Base-by-base conservation (phyloP, 2,797 vertebrate genomes). In the Chaunax sp. region DNA sequence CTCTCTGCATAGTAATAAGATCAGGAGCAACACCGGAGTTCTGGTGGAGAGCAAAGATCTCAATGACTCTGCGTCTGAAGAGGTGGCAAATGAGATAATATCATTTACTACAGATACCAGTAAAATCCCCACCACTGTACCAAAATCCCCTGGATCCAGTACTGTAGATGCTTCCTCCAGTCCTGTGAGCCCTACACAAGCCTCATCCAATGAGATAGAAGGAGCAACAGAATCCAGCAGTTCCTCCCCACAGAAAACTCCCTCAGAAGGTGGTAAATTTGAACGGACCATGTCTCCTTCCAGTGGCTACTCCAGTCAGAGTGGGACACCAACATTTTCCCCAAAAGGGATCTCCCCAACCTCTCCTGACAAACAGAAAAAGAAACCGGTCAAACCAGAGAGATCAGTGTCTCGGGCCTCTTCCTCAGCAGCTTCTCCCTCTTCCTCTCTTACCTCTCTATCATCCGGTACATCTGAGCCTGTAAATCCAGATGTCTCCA, bases 221-320 rank as follows among this genome's bases (percentile, higher is more conserved):
- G 53, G 38, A 40, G 16, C 50, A 30, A 12, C 46, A 49, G 81
- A 83, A 75, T 83, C 82, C 40, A 83, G 53, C 19, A 82, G 63
- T 44, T 85, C 82, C 38, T 91, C 85, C 26, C 89, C 90, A 49
- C 88, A 90, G 69, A 94, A 93, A 81, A 69, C 75, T 41, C 70
- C 81, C 10, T 89, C 90, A 1, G 93, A 90, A 54, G 90, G 84
- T 20, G 90, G 76, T 46, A 94, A 93, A 77, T 95, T 95, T 77
- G 96, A 98, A 83, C 94, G 96, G 84, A 99, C 98, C 43, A 91
- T 98, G 87, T 99, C 98, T 14, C 97, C 98, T 14, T 99, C 98
- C 60, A 99, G 98, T 19, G 97, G 97, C 26, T 99, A 99, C 82
- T 99, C 98, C 1, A 99, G 97, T 88, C 97, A 99, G 90, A 99